phyloP scores from a whole-genome alignment of 92 coral and sea anemone species.

The Nematostella vectensis region DNA sequence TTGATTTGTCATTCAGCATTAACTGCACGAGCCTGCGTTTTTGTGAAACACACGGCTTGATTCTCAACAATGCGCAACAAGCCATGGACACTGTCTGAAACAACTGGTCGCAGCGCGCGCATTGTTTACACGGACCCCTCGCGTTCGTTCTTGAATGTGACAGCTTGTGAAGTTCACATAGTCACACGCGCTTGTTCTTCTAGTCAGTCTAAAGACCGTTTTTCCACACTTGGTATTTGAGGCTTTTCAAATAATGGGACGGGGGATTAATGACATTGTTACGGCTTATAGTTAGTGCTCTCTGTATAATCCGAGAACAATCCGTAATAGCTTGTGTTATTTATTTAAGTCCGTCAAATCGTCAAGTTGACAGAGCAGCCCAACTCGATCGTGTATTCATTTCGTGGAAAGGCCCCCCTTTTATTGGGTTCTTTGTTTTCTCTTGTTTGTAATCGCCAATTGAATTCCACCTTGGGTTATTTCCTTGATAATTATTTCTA shows the following conservation, averaged over 20 bases:
- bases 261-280: slow-evolving; percentile 47
- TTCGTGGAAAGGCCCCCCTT: slow-evolving; percentile 21
- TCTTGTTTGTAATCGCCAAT: slow-evolving; percentile 44
- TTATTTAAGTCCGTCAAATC: slow-evolving; percentile 56
- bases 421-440: slow-evolving; percentile 56
- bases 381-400: slow-evolving; percentile 20
- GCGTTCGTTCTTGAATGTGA: slow-evolving; percentile 22
- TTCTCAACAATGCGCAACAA: too few relatives aligned
- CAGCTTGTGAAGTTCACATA: slow-evolving; percentile 37
- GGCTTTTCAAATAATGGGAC: slow-evolving; percentile 30
- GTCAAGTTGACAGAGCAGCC: slow-evolving; percentile 31
- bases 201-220: slow-evolving; percentile 22
- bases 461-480: slow-evolving; percentile 52
- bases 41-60: too few relatives aligned
- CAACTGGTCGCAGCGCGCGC: slow-evolving; percentile 19
- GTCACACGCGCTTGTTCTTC: slow-evolving; percentile 30
- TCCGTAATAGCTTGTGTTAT: slow-evolving; percentile 41
- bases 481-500: slow-evolving; percentile 48
- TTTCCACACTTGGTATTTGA: slow-evolving; percentile 29
- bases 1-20: too few relatives aligned
- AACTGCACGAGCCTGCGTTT: too few relatives aligned
- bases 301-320: slow-evolving; percentile 50
- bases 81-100: too few relatives aligned
- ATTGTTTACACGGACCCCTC: slow-evolving; percentile 40
- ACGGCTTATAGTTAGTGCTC: slow-evolving; percentile 51